Percentiles rank a stretch among this genome's conserved stretches.
Conservation (phyloP, 92 coral and sea anemone species). For the Parazoanthus swiftii region DNA sequence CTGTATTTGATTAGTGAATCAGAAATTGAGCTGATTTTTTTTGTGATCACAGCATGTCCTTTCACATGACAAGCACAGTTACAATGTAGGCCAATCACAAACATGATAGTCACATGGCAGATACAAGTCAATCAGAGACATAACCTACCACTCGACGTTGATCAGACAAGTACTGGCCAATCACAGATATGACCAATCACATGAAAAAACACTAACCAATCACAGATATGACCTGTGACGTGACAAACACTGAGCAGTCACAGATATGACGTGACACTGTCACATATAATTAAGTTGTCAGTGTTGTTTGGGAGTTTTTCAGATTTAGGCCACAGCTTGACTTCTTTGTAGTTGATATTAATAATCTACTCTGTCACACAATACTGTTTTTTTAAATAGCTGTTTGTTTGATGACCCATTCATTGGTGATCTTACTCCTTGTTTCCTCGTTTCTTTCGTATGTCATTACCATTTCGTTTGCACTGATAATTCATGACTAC, state of each 20-base stretch:
- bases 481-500: neutral
- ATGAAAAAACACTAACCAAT: neutral
- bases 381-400: neutral
- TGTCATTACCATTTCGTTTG: neutral
- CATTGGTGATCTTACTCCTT: neutral
- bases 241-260: neutral
- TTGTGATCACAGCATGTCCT: neutral
- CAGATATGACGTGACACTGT: neutral
- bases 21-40: neutral
- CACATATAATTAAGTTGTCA: neutral
- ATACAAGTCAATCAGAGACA: too few species aligned
- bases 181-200: neutral
- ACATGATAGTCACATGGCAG: neutral
- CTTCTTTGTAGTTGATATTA: too few species aligned
- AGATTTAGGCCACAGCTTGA: too few species aligned
- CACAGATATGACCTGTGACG: neutral
- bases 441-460: neutral
- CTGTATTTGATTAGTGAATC: neutral
- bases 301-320: neutral
- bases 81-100: neutral
- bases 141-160: neutral
- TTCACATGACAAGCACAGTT: neutral
- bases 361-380: neutral
- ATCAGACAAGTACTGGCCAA: neutral
- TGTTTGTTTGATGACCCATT: neutral